These are phyloP conservation scores for Macrophya alboannulata DNA, from an alignment of 2,888 invertebrate species.

Conservation along the genomic window DNA sequence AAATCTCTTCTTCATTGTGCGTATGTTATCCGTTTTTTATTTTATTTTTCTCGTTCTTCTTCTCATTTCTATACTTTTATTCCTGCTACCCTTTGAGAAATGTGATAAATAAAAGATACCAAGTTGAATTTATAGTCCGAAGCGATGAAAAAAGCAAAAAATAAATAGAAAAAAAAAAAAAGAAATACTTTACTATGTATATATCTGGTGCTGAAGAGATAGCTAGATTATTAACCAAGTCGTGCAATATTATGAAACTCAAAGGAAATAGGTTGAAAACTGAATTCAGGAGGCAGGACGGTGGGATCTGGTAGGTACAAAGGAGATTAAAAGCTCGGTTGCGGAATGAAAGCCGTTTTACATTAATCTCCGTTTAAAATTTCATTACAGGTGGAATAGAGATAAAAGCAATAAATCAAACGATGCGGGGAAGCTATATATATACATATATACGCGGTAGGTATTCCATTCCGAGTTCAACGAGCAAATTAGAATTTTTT, in stretches of 20 bases:
- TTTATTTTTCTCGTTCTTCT: too few species aligned
- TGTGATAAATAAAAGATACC: neutral
- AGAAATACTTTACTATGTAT: neutral
- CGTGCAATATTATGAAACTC: conserved; percentile 29
- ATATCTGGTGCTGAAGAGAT: neutral
- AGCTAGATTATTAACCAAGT: conserved; percentile 16
- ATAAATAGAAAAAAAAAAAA: neutral
- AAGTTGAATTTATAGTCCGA: neutral
- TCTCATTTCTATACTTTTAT: neutral
- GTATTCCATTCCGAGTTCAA: conserved; percentile 30
- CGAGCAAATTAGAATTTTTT: conserved; percentile 59
- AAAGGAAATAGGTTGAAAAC: conserved; percentile 38
- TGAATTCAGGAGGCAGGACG: neutral
- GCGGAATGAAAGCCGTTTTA: conserved; percentile 57
- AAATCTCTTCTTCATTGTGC: neutral
- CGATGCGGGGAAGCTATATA: neutral
- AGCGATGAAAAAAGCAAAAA: neutral
- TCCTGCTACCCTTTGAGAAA: neutral
- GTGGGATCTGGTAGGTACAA: conserved; percentile 40
- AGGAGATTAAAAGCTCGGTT: conserved; percentile 61
- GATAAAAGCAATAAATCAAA: conserved; percentile 66
- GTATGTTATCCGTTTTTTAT: neutral
- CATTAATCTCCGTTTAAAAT: conserved; percentile 67
- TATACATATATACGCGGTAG: conserved; percentile 10
- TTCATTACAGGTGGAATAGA: conserved; percentile 59